These are phyloP conservation scores for Penaeus indicus DNA, from an alignment of 1,140 invertebrate genomes.

Conservation along the genomic window DNA sequence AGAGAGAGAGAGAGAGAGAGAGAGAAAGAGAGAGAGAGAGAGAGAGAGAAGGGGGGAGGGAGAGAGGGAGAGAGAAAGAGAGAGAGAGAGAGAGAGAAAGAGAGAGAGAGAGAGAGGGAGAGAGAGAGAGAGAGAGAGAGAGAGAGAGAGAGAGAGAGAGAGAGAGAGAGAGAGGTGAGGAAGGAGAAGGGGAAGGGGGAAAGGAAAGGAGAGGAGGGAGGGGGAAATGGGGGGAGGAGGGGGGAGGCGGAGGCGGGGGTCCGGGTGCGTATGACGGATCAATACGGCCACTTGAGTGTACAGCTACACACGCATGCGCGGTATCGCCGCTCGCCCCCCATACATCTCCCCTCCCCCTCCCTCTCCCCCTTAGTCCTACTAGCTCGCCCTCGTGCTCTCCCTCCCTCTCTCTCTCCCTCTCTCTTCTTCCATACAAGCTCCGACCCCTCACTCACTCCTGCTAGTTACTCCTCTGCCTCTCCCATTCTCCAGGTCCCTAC, in stretches of 20 bases:
- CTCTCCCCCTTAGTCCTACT: not conserved
- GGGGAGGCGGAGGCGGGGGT: not conserved
- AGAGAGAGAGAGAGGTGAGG: not conserved
- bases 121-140: not conserved
- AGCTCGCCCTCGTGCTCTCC: not conserved
- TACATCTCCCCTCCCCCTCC: not conserved
- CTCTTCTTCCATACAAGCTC: not conserved
- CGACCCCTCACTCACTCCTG: not conserved
- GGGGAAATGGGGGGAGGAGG: not conserved
- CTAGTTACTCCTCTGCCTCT: not conserved
- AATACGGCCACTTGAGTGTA: conserved; percentile 52
- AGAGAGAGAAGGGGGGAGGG: not conserved
- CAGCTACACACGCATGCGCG: conserved; percentile 5
- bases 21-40: conserved; percentile 11
- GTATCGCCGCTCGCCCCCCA: not conserved
- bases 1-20: conserved; percentile 12
- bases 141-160: conserved; percentile 12
- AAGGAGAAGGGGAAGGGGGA: not conserved
- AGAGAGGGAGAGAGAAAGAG: not conserved
- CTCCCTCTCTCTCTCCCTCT: conserved; percentile 22
- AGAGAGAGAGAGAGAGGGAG: not conserved
- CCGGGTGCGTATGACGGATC: conserved; percentile 56
- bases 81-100: not conserved
- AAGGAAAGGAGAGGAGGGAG: not conserved
- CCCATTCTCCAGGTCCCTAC: not conserved